Base-by-base conservation (phyloP, 2,113 vertebrate genomes). In the Parus major region DNA sequence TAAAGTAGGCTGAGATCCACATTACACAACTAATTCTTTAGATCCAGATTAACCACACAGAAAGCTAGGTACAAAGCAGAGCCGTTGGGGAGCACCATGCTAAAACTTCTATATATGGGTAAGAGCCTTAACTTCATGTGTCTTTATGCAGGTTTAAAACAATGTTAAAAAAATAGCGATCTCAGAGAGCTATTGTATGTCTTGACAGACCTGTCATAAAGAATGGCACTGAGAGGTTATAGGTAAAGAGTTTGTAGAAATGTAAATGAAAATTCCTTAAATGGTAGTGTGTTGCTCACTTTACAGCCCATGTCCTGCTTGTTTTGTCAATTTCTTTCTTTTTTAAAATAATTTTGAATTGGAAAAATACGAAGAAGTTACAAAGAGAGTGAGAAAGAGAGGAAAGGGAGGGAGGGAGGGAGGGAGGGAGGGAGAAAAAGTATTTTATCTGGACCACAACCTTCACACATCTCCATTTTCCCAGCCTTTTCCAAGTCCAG, bases 241-340 rank as follows among this genome's bases (percentile, higher is more conserved):
- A 35, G 16, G 35, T n/a, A 86, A 83, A 66, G 14, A 36, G 8
- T 39, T 64, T 44, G 18, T 36, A 66, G n/a, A 83, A 81, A 65
- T 42, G 2, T 4, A 83, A 71, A 47, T n/a, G 10, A 76, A 63
- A 36, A 59, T 65, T 36, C 20, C 11, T 28, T 56, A 12, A 7
- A 9, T 69, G 12, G 28, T 76, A 68, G 11, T 3, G 10, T 56
- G 9, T 41, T 82, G 19, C 17, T 75, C 9, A 18, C 28, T 53
- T 13, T 56, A 56, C 12, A 56, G 12, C 5, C 19, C 11, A 18
- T 1, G 0, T n/a, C 5, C 5, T 6, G 5, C 1, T 31, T 83
- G 25, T 28, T 35, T 73, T 75, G 50, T 23, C 27, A 80, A 21
- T 47, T 72, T 68, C 2, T 78, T 71, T 79, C 4, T 25, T 53